Percentiles rank a stretch among this genome's conserved stretches.
Evolutionary conservation across 2,113 vertebrate genomes (phyloP).

Genomic region (Neogobius melanostomus): DNA sequence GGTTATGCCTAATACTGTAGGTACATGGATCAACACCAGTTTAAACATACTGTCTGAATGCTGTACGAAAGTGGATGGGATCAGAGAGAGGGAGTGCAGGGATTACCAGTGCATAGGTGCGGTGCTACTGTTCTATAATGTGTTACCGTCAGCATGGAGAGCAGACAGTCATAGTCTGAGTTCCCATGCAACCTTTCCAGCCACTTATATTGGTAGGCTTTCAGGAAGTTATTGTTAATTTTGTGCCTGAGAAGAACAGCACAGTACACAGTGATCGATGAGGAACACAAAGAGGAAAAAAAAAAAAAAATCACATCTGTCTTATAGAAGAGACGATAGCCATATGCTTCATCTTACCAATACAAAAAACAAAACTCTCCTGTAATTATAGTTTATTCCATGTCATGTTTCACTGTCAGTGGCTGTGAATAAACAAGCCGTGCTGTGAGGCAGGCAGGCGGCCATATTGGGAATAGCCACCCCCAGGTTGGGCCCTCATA

Average conservation of each 20-base stretch:
- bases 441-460: conserved; percentile 44
- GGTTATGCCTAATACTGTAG: background rate
- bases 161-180: conserved; percentile 95
- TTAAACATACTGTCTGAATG: conserved; percentile 42
- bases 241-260: conserved; percentile 92
- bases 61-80: background rate
- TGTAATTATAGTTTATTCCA: conserved; percentile 45
- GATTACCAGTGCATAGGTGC: conserved; percentile 57
- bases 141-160: conserved; percentile 97
- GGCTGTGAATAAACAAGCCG: conserved; percentile 64
- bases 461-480: conserved; percentile 61
- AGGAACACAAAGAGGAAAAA: conserved; percentile 44
- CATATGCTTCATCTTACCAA: conserved; percentile 11
- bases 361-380: conserved; percentile 10
- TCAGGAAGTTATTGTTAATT: conserved; percentile 99
- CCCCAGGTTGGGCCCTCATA: conserved; percentile 49
- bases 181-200: conserved; percentile 97
- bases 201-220: conserved; percentile 93
- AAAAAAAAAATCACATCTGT: conserved; percentile 26
- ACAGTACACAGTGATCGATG: conserved; percentile 72
- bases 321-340: conserved; percentile 7
- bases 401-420: conserved; percentile 55
- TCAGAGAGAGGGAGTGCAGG: conserved; percentile 16
- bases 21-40: background rate
- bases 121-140: conserved; percentile 74